These are phyloP conservation scores for Condylura cristata DNA, from an alignment of 2,113 vertebrate species.

Conservation along the genomic window DNA sequence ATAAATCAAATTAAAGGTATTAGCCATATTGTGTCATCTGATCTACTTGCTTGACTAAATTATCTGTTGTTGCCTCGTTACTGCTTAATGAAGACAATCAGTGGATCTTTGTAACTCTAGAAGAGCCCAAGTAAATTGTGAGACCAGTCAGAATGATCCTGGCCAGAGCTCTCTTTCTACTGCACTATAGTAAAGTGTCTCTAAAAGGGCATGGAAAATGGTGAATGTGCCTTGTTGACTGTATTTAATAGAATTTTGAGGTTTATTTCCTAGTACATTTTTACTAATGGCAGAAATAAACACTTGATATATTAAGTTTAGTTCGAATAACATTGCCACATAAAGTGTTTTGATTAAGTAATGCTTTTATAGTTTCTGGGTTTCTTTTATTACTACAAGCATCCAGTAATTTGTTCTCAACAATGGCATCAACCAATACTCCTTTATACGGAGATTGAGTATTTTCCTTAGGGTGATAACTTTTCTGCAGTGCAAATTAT, in stretches of 20 bases:
- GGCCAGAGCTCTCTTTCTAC: not conserved
- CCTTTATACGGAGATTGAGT: not conserved
- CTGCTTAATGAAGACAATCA: slow-evolving; percentile 12
- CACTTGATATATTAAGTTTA: not conserved
- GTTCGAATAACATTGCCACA: not conserved
- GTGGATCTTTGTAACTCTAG: not conserved
- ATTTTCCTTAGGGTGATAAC: not conserved
- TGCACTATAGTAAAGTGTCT: not conserved
- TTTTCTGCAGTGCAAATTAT: not conserved
- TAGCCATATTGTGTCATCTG: not conserved
- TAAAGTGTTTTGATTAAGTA: not conserved
- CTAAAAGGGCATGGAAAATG: not conserved
- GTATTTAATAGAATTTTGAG: not conserved
- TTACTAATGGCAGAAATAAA: not conserved
- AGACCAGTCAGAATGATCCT: not conserved
- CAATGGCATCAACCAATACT: not conserved
- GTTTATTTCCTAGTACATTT: not conserved
- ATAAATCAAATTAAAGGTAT: slow-evolving; percentile 17
- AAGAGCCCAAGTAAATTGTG: not conserved
- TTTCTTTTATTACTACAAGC: not conserved
- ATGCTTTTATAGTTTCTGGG: not conserved
- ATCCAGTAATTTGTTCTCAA: not conserved
- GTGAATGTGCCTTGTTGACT: not conserved
- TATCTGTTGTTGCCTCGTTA: slow-evolving; percentile 11
- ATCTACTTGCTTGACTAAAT: not conserved